Conservation (phyloP, 2,113 vertebrate genomes). For the Alligator sinensis region DNA sequence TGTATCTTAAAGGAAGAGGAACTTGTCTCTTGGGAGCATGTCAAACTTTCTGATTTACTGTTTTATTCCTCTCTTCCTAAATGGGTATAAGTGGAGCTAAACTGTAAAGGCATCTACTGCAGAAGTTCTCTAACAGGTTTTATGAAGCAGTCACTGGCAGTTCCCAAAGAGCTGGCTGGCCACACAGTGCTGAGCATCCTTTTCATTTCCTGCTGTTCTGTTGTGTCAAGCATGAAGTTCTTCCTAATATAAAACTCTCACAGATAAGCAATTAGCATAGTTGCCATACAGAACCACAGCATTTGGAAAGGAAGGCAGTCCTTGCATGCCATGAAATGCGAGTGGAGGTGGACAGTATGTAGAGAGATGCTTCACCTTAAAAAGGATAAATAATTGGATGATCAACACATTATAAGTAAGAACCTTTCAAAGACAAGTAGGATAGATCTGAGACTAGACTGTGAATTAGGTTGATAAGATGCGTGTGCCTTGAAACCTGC, state of each 20-base stretch:
- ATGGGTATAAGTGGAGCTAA: too few relatives aligned
- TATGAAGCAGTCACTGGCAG: neutral
- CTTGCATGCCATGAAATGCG: neutral
- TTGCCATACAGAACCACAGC: neutral
- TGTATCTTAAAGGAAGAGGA: too few relatives aligned
- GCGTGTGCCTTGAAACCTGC: neutral
- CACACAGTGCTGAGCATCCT: neutral
- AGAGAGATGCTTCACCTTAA: too few relatives aligned
- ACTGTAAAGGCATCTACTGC: neutral
- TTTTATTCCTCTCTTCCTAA: too few relatives aligned
- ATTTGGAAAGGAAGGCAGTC: neutral
- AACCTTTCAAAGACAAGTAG: neutral
- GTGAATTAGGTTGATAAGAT: fast-evolving
- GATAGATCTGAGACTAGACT: neutral
- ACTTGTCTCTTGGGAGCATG: too few relatives aligned
- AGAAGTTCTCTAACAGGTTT: neutral
- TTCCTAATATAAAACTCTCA: neutral
- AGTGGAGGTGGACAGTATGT: too few relatives aligned
- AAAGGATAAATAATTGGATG: neutral
- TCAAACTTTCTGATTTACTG: too few relatives aligned
- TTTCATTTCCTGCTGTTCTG: neutral
- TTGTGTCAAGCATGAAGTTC: neutral
- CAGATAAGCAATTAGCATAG: neutral
- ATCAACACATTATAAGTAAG: neutral
- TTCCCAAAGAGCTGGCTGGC: neutral